Base-by-base conservation (phyloP, 1,140 invertebrate genomes). In the Drosophila lacteicornis region DNA sequence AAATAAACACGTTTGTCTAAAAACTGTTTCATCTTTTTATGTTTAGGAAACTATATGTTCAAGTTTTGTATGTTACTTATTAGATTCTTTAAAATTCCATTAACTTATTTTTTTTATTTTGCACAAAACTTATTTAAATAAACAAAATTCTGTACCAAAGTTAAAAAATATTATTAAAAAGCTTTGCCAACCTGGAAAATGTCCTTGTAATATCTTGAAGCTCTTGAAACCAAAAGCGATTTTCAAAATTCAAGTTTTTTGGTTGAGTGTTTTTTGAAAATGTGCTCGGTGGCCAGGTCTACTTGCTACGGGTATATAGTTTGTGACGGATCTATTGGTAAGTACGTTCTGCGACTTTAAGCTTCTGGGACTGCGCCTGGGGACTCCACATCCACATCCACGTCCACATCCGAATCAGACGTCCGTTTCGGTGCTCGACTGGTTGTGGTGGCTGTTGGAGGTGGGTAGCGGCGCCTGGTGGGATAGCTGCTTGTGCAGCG, bases 361-460 rank as follows among this genome's bases (percentile, higher is more conserved):
- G 57, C 17, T 33, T 45, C 62, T 17, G 62, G 56, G 15, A 45
- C 15, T 43, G 55, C 36, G 36, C 61, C 61, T 45, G 25, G 50
- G 36, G 9, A 11, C 50, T 43, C n/a, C 38, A 17, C n/a, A 11
- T 43, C n/a, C 38, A 17, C n/a, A 11, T 36, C 45, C 59, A 8
- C 25, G 9, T 51, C 46, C 42, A 46, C 27, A 40, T 30, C 12
- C 17, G 17, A 25, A 83, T 88, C 82, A 88, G 57, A 88, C 84
- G 25, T 88, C 84, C 13, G 84, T 88, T 75, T 88, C 84, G 82
- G 76, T 90, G 79, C 85, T 85, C 43, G 63, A 59, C 42, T 67
- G 61, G 67, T 68, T 55, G 67, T 68, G 67, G 22, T 70, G 50
- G 22, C 78, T 79, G 45, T 67, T 70, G 55, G 67, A 50, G 50